Percentiles rank a stretch among this genome's conserved stretches.
phyloP scores from a whole-genome alignment of 2,888 invertebrate species.

The Nomada goodeniana region DNA sequence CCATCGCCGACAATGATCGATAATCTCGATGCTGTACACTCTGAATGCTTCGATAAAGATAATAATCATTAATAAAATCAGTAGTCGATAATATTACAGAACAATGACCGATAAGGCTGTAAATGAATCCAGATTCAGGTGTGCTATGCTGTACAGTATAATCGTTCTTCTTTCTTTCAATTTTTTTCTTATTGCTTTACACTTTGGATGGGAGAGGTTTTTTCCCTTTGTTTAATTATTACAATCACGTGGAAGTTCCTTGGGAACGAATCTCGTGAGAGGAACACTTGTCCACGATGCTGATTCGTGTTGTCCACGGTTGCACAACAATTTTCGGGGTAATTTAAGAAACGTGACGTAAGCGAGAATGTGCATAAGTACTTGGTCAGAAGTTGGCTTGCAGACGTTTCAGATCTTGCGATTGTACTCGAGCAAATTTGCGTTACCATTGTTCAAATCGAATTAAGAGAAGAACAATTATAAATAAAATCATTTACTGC shows the following conservation, averaged over 20 bases:
- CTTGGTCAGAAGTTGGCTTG: no score
- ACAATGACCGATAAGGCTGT: constrained; percentile 48
- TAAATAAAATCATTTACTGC: no score
- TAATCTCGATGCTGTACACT: not conserved
- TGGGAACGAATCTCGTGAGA: no score
- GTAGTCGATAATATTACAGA: constrained; percentile 9
- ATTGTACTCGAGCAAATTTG: no score
- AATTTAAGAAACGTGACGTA: constrained; percentile 3
- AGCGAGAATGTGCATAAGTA: not conserved
- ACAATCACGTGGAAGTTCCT: no score
- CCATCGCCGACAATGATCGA: not conserved
- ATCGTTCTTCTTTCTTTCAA: not conserved
- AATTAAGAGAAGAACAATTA: no score
- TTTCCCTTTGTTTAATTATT: not conserved
- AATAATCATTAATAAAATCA: constrained; percentile 43
- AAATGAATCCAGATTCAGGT: constrained; percentile 19
- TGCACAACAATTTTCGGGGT: not conserved
- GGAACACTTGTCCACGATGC: no score
- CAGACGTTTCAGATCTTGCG: no score
- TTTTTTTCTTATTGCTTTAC: not conserved
- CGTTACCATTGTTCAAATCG: no score
- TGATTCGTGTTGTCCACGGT: no score
- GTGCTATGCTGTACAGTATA: not conserved
- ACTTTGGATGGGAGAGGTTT: not conserved
- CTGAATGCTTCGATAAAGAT: constrained; percentile 22